Conservation (phyloP, 2,888 invertebrate genomes). For the Synanthedon myopaeformis region DNA sequence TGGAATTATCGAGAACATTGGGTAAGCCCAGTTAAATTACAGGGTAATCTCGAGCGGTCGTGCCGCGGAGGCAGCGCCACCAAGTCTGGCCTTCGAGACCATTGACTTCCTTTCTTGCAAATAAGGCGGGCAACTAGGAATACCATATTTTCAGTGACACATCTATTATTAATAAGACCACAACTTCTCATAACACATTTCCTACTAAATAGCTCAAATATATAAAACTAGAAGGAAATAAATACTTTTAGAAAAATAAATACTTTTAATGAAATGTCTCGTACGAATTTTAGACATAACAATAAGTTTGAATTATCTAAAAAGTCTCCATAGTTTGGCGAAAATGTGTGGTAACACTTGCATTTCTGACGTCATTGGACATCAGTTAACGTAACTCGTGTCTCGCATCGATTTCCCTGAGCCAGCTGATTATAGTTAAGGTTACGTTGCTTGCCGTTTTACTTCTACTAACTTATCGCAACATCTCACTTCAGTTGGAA, state of each 20-base stretch:
- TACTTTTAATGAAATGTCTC: too few species aligned
- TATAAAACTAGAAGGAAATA: too few species aligned
- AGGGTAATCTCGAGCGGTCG: conserved; percentile 37
- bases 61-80: conserved; percentile 37
- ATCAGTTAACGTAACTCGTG: conserved; percentile 17
- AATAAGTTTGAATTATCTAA: too few species aligned
- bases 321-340: background rate
- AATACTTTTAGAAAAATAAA: too few species aligned
- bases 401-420: conserved; percentile 20
- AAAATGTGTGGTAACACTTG: conserved; percentile 1
- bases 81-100: conserved; percentile 45
- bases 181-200: too few species aligned
- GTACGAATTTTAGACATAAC: too few species aligned
- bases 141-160: conserved; percentile 1
- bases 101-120: conserved; percentile 40
- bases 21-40: conserved; percentile 42
- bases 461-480: conserved; percentile 13
- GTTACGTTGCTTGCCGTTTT: conserved; percentile 13
- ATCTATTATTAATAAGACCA: too few species aligned
- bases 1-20: conserved; percentile 36
- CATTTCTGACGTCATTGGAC: conserved; percentile 15
- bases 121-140: conserved; percentile 13
- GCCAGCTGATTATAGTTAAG: conserved; percentile 20
- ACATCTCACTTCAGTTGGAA: conserved; percentile 12
- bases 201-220: too few species aligned